phyloP scores from a whole-genome alignment of 2,113 vertebrate genomes.

The Ochotona princeps region DNA sequence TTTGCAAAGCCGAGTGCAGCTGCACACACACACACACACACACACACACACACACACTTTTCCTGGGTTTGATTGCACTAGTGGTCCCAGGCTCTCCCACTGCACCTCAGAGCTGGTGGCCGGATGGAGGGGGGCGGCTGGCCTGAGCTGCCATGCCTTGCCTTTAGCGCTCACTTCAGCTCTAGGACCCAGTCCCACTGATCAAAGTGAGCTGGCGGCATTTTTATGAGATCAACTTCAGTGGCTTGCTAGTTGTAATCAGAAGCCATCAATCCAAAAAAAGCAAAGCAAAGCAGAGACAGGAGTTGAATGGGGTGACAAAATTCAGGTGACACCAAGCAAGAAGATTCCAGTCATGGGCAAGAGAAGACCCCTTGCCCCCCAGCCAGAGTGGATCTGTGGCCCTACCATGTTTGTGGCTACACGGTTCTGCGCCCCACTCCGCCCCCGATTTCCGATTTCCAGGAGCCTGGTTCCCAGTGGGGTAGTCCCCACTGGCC shows the following conservation, averaged over 20 bases:
- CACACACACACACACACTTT: background rate
- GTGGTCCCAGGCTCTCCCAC: background rate
- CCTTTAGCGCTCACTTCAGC: conserved; percentile 75
- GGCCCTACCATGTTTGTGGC: too few species aligned
- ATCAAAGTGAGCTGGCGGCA: conserved; percentile 81
- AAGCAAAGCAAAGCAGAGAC: conserved; percentile 25
- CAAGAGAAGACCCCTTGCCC: conserved; percentile 35
- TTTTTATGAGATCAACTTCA: conserved; percentile 83
- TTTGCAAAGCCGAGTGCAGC: conserved; percentile 30
- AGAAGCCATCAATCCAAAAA: conserved; percentile 72
- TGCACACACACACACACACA: background rate
- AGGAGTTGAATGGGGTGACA: background rate
- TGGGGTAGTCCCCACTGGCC: background rate
- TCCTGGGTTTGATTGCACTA: background rate
- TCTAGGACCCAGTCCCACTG: conserved; percentile 67
- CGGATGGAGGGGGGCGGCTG: background rate
- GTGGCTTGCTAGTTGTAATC: conserved; percentile 76
- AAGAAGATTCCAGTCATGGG: conserved; percentile 53
- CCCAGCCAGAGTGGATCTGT: background rate
- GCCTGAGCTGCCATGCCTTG: conserved; percentile 59
- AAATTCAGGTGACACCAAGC: conserved; percentile 66
- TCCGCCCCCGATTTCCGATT: background rate
- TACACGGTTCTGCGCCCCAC: too few species aligned
- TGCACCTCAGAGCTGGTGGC: background rate
- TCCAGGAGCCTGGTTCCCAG: background rate